These are phyloP conservation scores for Gymnoscelis rufifasciata DNA, from an alignment of 2,888 invertebrate genomes.

Conservation along the genomic window DNA sequence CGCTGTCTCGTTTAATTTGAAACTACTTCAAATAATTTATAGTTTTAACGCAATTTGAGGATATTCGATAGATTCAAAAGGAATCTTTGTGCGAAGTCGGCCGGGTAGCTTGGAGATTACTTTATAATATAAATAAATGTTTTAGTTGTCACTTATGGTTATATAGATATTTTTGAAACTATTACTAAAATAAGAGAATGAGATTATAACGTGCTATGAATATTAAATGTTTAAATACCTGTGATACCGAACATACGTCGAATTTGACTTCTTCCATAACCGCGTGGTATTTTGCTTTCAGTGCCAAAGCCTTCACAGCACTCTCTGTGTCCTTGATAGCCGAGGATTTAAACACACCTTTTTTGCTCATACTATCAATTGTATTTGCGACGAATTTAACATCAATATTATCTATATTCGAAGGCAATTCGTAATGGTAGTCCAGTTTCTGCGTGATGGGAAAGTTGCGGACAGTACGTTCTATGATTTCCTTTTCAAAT, in stretches of 20 bases:
- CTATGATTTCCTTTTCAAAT: conserved; percentile 81
- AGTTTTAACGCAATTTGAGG: too few relatives aligned
- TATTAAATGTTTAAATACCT: too few relatives aligned
- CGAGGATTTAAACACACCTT: conserved; percentile 37
- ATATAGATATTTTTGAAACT: too few relatives aligned
- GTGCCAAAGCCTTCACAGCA: conserved; percentile 36
- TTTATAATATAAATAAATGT: too few relatives aligned
- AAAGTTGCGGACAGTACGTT: conserved; percentile 84
- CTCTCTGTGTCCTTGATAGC: conserved; percentile 43
- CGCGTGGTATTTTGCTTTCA: conserved; percentile 41
- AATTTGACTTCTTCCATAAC: conserved; percentile 34
- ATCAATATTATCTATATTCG: conserved; percentile 32
- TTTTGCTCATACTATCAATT: conserved; percentile 40
- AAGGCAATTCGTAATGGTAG: conserved; percentile 58
- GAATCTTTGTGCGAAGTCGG: too few relatives aligned
- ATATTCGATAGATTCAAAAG: too few relatives aligned
- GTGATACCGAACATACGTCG: conserved; percentile 45
- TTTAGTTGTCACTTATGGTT: too few relatives aligned
- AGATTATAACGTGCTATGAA: too few relatives aligned
- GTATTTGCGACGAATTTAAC: conserved; percentile 34
- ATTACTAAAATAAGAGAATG: too few relatives aligned
- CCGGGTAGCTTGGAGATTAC: too few relatives aligned
- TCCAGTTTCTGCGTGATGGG: conserved; percentile 81
- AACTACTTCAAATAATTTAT: too few relatives aligned
- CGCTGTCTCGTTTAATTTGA: too few relatives aligned